phyloP scores from a whole-genome alignment of 2,113 vertebrate species.

The Nycticryphes semicollaris region DNA sequence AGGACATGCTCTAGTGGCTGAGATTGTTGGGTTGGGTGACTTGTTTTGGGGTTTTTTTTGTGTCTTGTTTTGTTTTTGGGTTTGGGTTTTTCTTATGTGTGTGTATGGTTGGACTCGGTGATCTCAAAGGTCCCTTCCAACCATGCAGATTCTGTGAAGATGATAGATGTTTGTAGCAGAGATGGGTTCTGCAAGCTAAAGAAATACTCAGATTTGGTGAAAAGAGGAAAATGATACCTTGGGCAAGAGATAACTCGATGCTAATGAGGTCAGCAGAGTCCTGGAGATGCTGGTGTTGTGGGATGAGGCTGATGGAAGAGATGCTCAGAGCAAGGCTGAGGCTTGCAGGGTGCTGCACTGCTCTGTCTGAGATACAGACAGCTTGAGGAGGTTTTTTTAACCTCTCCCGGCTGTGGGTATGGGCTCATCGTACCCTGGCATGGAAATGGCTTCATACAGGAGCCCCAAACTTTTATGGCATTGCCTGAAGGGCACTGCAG shows the following conservation, averaged over 20 bases:
- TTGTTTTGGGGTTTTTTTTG: too few relatives aligned
- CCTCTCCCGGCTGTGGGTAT: not conserved
- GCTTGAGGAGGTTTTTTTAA: not conserved
- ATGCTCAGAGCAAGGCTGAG: not conserved
- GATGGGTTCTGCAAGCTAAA: not conserved
- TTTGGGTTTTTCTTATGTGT: too few relatives aligned
- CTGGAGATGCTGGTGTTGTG: fast-evolving
- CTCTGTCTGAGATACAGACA: not conserved
- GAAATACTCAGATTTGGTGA: not conserved
- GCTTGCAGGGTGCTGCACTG: fast-evolving
- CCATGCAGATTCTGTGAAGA: not conserved
- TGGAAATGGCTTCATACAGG: not conserved
- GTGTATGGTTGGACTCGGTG: too few relatives aligned
- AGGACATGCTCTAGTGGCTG: too few relatives aligned
- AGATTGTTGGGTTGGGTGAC: too few relatives aligned
- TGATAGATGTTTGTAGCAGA: not conserved
- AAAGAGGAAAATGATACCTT: not conserved
- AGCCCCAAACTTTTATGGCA: not conserved
- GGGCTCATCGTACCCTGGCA: fast-evolving
- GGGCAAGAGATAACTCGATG: fast-evolving
- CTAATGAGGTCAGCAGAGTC: not conserved
- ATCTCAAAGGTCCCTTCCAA: too few relatives aligned
- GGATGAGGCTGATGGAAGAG: not conserved
- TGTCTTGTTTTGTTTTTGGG: too few relatives aligned
- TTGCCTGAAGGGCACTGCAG: not conserved